Evolutionary conservation across 2,797 vertebrate species (phyloP), one percentile per base, ranked within the genome.

Genomic region (Allenopithecus nigroviridis): DNA sequence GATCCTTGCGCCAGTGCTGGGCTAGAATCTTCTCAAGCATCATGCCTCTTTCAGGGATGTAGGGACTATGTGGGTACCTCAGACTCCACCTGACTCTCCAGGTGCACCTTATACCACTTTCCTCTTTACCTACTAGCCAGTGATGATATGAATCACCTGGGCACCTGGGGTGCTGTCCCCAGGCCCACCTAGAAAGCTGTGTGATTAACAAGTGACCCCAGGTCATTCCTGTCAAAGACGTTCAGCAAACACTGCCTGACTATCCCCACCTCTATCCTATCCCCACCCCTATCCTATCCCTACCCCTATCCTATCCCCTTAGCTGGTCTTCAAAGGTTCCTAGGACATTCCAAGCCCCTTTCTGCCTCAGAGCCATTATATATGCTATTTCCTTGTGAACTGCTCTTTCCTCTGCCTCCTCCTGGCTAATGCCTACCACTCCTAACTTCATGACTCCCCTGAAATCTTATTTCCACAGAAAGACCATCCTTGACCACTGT

Each of bases 261-360:
- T 46, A 0, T 5, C 12, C 78, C 9, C 50, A 22, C n/a, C 24
- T 3, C 22, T 1, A 8, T 16, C 6, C 4, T 7, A 30, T 17
- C 24, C 53, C 55, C 30, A 21, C 28, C 24, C 3, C 22, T 2
- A 8, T 14, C 5, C 4, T 7, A 30, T 17, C 30, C 53, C 55
- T 24, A 21, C n/a, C 24, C 5, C 22, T 2, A 5, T 14, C 3
- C 4, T 7, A 24, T 17, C 26, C 53, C 55, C 30, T 57, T 55
- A 28, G 7, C 24, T 89, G 74, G 8, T 84, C 30, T 93, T 46
- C 11, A 46, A 12, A 84, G 22, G 24, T 50, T 76, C 61, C 14
- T n/a, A 0, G 33, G 30, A 48, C 75, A 43, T 28, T 79, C 36
- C 41, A 6, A 89, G 70, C 33, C 33, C 46, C 50, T 33, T 89